Evolutionary conservation across 2,888 invertebrate genomes (phyloP).

Genomic region (Epinotia demarniana): DNA sequence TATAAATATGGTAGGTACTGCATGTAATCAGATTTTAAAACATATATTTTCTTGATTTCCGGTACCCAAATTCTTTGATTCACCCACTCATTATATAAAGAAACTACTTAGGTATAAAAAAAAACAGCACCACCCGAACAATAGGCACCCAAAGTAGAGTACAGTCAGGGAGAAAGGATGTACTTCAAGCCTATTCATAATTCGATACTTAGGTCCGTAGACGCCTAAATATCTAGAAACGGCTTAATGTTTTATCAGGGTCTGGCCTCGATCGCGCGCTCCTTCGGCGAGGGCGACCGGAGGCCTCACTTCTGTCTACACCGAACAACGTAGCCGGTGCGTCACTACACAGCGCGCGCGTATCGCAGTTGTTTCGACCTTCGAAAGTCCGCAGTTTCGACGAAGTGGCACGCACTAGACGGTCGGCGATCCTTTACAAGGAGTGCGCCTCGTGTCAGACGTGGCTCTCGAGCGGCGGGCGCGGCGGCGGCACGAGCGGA

Average conservation of each 20-base stretch:
- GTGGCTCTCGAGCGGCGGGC: conserved; percentile 70
- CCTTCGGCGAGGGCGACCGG: conserved; percentile 10
- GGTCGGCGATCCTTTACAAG: conserved; percentile 58
- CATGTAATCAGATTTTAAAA: conserved; percentile 59
- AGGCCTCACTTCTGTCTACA: conserved; percentile 15
- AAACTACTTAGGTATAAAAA: conserved; percentile 45
- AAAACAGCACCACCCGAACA: conserved; percentile 44
- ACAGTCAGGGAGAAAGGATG: conserved; percentile 27
- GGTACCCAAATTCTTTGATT: conserved; percentile 40
- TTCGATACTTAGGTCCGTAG: conserved; percentile 3
- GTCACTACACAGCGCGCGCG: not conserved
- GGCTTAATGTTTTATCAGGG: conserved; percentile 3
- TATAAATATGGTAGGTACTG: conserved; percentile 51
- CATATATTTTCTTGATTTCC: conserved; percentile 44
- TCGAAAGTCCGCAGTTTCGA: conserved; percentile 6
- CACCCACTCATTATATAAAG: conserved; percentile 36
- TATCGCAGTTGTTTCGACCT: conserved; percentile 18
- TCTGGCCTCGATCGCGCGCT: not conserved
- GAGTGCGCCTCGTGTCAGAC: conserved; percentile 59
- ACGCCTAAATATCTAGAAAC: conserved; percentile 36
- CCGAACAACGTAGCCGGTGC: conserved; percentile 4
- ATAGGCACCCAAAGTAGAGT: conserved; percentile 40
- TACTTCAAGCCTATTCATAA: conserved; percentile 31
- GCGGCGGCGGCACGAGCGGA: conserved; percentile 67
- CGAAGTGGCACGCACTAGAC: not conserved